These are phyloP conservation scores for Wiebesia pumilae DNA, from an alignment of 1,140 invertebrate species.

Conservation along the genomic window DNA sequence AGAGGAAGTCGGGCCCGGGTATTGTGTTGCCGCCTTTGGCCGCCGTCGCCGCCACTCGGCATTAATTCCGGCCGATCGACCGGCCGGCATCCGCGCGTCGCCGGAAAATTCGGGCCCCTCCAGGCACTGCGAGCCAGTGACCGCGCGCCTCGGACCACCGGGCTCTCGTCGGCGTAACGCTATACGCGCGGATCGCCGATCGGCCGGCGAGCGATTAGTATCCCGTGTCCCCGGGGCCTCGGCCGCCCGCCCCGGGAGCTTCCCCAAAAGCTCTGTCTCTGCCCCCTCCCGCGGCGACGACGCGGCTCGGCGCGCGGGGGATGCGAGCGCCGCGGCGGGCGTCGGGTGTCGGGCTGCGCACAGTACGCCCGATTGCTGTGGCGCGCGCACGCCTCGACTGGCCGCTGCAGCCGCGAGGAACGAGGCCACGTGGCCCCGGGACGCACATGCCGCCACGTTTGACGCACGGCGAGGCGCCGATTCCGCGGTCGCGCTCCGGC, in stretches of 20 bases:
- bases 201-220: constrained; percentile 71
- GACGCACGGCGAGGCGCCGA: not conserved
- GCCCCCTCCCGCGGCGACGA: not conserved
- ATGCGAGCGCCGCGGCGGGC: constrained; percentile 2
- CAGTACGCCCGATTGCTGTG: constrained; percentile 8
- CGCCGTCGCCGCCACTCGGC: not conserved
- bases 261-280: not conserved
- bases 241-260: not conserved
- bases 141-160: constrained; percentile 51
- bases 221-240: constrained; percentile 62
- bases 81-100: constrained; percentile 55
- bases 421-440: constrained; percentile 40
- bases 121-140: constrained; percentile 74
- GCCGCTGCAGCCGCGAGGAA: not conserved
- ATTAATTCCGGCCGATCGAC: constrained; percentile 59
- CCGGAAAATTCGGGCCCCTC: constrained; percentile 61
- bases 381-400: not conserved
- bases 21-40: constrained; percentile 38
- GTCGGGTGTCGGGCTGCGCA: not conserved
- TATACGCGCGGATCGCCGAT: constrained; percentile 60
- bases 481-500: not conserved
- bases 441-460: constrained; percentile 65
- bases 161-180: constrained; percentile 4
- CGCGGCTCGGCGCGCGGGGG: not conserved
- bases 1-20: constrained; percentile 12